Conservation (phyloP, 2,888 invertebrate genomes). For the Spicauda simplicius region DNA sequence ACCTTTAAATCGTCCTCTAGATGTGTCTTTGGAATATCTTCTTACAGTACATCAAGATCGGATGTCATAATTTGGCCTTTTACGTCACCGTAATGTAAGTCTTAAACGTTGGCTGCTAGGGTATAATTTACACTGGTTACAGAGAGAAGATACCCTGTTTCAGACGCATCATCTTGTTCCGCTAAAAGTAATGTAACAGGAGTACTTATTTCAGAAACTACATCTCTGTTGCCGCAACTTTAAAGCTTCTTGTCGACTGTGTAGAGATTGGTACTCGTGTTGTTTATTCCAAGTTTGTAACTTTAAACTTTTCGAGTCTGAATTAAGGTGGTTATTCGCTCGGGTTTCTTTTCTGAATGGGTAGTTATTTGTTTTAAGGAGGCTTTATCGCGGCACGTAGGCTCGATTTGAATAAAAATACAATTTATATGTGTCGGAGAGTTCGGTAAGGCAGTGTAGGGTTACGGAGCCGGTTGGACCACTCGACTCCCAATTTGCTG, state of each 20-base stretch:
- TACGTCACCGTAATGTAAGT: constrained; percentile 55
- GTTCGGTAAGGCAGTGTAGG: constrained; percentile 76
- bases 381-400: constrained; percentile 80
- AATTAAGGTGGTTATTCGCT: constrained; percentile 56
- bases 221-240: constrained; percentile 73
- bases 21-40: constrained; percentile 62
- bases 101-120: constrained; percentile 55
- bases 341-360: constrained; percentile 55
- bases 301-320: constrained; percentile 54
- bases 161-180: constrained; percentile 52
- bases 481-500: constrained; percentile 81
- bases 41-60: constrained; percentile 59
- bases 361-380: constrained; percentile 80
- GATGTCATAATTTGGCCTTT: constrained; percentile 56
- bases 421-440: constrained; percentile 83
- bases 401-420: constrained; percentile 84
- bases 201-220: constrained; percentile 64
- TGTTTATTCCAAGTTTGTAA: constrained; percentile 39
- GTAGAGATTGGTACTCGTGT: constrained; percentile 46
- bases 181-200: constrained; percentile 62
- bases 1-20: constrained; percentile 66
- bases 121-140: constrained; percentile 61
- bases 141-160: constrained; percentile 55
- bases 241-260: constrained; percentile 69
- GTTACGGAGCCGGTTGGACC: constrained; percentile 78